A percentile compares a stretch with the other conserved stretches of the same genome.
phyloP scores from a whole-genome alignment of 1,140 invertebrate genomes.

The Zaprionus ghesquierei region DNA sequence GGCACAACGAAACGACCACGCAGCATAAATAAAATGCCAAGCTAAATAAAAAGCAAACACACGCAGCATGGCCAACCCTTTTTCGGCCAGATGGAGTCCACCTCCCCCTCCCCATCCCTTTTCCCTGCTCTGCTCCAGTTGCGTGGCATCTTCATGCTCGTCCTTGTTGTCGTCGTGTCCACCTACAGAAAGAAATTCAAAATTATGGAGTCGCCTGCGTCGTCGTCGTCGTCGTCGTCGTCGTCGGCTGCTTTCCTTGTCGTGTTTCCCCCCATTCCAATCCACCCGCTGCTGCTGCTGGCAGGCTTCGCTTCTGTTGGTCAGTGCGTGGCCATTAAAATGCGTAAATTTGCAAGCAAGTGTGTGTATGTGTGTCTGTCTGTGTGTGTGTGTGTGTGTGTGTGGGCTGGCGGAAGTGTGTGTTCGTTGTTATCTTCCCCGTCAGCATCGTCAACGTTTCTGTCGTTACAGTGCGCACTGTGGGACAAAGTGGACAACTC shows the following conservation, averaged over 20 bases:
- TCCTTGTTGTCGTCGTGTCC: slow-evolving; percentile 25
- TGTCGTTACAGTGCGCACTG: slow-evolving; percentile 14
- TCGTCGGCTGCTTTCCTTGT: slow-evolving; percentile 1
- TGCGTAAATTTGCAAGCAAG: slow-evolving; percentile 66
- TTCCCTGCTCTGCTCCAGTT: not conserved
- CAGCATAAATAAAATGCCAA: slow-evolving; percentile 76
- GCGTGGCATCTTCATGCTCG: slow-evolving; percentile 45
- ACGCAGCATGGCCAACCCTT: slow-evolving; percentile 35
- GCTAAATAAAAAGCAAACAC: slow-evolving; percentile 54
- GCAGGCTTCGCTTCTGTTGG: slow-evolving; percentile 20
- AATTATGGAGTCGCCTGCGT: slow-evolving; percentile 61
- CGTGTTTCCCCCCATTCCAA: too few species aligned
- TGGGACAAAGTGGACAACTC: not conserved
- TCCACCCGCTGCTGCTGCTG: not conserved
- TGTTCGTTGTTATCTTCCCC: slow-evolving; percentile 14
- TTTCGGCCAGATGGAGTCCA: slow-evolving; percentile 15
- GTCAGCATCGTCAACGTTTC: slow-evolving; percentile 3
- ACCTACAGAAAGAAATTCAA: slow-evolving; percentile 59
- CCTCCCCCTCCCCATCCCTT: not conserved
- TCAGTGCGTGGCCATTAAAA: slow-evolving; percentile 60
- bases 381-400: slow-evolving; percentile 8
- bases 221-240: slow-evolving; percentile 17
- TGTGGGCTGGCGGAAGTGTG: slow-evolving; percentile 5
- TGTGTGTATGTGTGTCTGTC: slow-evolving; percentile 15
- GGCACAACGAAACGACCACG: slow-evolving; percentile 67